Evolutionary conservation across 2,113 vertebrate genomes (phyloP).

Genomic region (Cettia cetti): DNA sequence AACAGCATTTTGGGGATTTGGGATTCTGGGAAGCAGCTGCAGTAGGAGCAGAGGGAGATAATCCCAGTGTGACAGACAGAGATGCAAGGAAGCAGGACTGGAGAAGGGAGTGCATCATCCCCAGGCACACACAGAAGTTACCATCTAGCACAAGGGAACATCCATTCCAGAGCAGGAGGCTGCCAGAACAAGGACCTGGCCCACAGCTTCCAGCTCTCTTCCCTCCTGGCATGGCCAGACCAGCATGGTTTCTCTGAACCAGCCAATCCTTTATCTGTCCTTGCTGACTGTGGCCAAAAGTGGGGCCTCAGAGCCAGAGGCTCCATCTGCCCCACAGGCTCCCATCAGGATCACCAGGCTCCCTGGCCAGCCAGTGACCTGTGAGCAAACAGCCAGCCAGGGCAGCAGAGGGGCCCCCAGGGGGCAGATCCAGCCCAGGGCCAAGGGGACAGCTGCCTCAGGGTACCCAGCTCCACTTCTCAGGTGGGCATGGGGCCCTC

Average conservation of each 20-base stretch:
- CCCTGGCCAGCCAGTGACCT: background rate
- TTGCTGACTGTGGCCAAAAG: background rate
- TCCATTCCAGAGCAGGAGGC: background rate
- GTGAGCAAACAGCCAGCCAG: background rate
- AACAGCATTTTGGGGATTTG: conserved; percentile 47
- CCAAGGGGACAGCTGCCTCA: rapidly evolving
- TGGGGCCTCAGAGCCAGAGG: background rate
- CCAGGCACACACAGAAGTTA: background rate
- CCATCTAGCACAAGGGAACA: background rate
- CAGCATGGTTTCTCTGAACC: background rate
- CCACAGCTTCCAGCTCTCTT: background rate
- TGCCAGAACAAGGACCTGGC: background rate
- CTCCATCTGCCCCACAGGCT: background rate
- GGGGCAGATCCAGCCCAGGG: background rate
- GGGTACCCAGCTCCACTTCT: background rate
- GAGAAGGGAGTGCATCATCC: background rate
- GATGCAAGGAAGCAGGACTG: background rate
- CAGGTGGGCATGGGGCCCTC: rapidly evolving
- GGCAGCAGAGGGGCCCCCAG: rapidly evolving
- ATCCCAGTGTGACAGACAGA: conserved; percentile 29
- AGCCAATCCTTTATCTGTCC: background rate
- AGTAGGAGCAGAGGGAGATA: conserved; percentile 37
- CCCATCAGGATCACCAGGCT: background rate
- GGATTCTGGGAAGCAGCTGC: conserved; percentile 41
- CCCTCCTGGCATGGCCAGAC: background rate